A percentile compares a stretch with the other conserved stretches of the same genome.
Evolutionary conservation across 2,797 vertebrate genomes (phyloP).

Genomic region (Propithecus deckenii): DNA sequence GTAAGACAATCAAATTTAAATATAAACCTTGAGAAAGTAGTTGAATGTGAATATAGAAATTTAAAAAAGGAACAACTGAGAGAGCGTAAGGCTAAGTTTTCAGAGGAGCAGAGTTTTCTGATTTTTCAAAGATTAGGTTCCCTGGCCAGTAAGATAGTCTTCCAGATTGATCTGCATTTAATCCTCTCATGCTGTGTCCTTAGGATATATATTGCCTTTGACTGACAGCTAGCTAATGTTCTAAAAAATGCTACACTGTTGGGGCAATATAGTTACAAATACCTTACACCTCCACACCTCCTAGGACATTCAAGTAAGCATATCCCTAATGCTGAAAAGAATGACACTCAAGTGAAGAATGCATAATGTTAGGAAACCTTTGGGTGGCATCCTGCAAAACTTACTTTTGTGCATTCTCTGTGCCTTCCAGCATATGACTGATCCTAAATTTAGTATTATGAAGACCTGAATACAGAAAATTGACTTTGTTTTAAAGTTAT

Average conservation of each 20-base stretch:
- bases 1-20: neutral
- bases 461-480: neutral
- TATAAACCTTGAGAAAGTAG: neutral
- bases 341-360: neutral
- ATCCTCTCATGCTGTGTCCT: neutral
- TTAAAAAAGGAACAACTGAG: neutral
- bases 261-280: neutral
- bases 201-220: neutral
- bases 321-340: neutral
- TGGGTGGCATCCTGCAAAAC: neutral
- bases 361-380: neutral
- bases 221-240: neutral
- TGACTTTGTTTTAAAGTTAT: neutral
- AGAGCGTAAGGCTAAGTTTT: neutral
- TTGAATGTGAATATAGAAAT: neutral
- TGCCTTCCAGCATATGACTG: neutral
- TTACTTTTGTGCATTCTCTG: neutral
- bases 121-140: neutral
- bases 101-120: neutral
- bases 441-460: neutral
- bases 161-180: neutral
- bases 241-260: neutral
- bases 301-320: neutral
- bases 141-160: neutral
- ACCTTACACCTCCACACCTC: neutral